Conservation (phyloP, 92 coral and sea anemone genomes). For the Siderastrea siderea region DNA sequence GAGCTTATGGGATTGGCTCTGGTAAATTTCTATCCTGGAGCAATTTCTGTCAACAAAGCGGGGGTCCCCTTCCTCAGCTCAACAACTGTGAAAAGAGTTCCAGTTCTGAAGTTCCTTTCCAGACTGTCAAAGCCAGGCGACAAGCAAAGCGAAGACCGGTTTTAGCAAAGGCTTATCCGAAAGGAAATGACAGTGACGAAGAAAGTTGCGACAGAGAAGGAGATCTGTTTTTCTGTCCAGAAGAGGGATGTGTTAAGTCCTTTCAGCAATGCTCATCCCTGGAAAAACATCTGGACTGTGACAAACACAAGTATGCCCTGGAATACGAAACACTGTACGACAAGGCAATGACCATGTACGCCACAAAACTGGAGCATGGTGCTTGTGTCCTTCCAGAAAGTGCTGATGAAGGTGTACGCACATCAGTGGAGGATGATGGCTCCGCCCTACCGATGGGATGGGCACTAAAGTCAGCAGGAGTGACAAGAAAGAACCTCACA, state of each 20-base stretch:
- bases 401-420: too few species aligned
- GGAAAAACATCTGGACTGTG: slow-evolving; percentile 63
- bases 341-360: slow-evolving; percentile 67
- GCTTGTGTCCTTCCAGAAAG: too few species aligned
- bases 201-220: too few species aligned
- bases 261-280: slow-evolving; percentile 54
- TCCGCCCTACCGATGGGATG: too few species aligned
- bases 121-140: too few species aligned
- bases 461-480: too few species aligned
- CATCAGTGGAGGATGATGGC: too few species aligned
- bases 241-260: slow-evolving; percentile 64
- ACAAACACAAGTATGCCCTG: neutral
- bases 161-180: neutral
- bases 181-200: neutral
- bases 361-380: slow-evolving; percentile 52
- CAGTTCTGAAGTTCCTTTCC: too few species aligned
- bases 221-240: slow-evolving; percentile 58
- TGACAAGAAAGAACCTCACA: too few species aligned
- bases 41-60: slow-evolving; percentile 4
- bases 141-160: neutral
- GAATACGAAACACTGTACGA: slow-evolving; percentile 10
- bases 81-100: too few species aligned
- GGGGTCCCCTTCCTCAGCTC: too few species aligned
- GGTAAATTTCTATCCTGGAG: slow-evolving; percentile 56
- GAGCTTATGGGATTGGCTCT: slow-evolving; percentile 52